Conservation (phyloP, 2,888 invertebrate genomes). For the Epinotia demarniana region DNA sequence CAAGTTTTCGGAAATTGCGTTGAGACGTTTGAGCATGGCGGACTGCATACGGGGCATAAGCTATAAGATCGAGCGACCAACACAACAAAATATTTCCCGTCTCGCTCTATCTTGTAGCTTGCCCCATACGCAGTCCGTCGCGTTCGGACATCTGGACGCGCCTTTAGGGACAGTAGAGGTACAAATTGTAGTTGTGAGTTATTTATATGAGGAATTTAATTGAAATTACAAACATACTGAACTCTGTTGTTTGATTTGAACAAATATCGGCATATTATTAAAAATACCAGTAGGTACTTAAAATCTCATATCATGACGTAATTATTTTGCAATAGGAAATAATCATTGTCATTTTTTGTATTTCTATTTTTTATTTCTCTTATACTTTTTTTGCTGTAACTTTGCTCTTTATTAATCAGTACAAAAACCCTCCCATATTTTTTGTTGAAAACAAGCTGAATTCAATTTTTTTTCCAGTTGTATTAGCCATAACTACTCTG, state of each 20-base stretch:
- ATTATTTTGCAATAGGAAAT: conserved; percentile 29
- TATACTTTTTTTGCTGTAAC: conserved; percentile 5
- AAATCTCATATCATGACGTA: conserved; percentile 3
- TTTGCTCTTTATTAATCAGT: neutral
- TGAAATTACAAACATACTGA: neutral
- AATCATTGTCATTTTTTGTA: conserved; percentile 5
- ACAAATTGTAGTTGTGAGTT: neutral
- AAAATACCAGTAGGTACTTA: neutral
- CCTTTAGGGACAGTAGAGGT: too few species aligned
- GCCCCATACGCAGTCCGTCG: too few species aligned
- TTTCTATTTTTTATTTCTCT: neutral
- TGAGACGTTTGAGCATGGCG: too few species aligned
- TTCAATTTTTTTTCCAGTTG: neutral
- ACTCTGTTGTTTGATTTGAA: neutral
- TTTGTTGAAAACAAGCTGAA: too few species aligned
- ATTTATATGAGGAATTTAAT: neutral
- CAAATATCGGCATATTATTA: neutral
- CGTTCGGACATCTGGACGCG: too few species aligned
- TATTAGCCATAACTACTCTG: too few species aligned
- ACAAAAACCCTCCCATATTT: neutral
- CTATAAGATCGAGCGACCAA: too few species aligned
- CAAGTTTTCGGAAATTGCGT: too few species aligned
- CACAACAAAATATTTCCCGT: too few species aligned
- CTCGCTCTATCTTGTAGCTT: too few species aligned
- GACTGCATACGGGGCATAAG: too few species aligned